phyloP scores from a whole-genome alignment of 2,888 invertebrate genomes.

The Dryocosmus kuriphilus region DNA sequence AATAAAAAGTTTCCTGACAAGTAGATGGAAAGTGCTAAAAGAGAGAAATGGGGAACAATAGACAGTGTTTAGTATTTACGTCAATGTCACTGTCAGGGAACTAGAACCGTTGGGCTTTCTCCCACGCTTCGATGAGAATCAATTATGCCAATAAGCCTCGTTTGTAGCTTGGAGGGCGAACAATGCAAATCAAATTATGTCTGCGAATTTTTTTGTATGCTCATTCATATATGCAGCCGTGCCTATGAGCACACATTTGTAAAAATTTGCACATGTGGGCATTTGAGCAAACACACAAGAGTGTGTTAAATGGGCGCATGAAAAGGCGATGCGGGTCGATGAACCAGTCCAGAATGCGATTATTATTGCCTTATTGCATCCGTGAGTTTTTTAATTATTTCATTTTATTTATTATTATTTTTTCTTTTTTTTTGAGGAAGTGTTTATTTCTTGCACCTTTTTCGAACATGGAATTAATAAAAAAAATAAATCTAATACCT shows the following conservation, averaged over 20 bases:
- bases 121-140: constrained; percentile 63
- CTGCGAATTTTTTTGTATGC: constrained; percentile 56
- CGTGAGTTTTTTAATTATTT: constrained; percentile 51
- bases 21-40: not conserved
- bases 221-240: constrained; percentile 52
- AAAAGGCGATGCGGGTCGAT: constrained; percentile 60
- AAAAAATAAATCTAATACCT: no score
- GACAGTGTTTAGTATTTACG: not conserved
- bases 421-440: not conserved
- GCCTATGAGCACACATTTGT: constrained; percentile 28
- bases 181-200: constrained; percentile 70
- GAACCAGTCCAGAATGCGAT: constrained; percentile 62
- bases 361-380: constrained; percentile 52
- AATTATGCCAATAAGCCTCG: constrained; percentile 70
- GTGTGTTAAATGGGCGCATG: constrained; percentile 44
- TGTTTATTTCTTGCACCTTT: constrained; percentile 1
- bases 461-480: not conserved
- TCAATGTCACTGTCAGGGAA: constrained; percentile 37
- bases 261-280: not conserved
- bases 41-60: not conserved
- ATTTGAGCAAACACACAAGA: constrained; percentile 27
- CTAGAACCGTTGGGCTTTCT: constrained; percentile 36
- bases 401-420: not conserved
- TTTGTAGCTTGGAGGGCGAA: constrained; percentile 61
- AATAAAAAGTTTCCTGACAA: not conserved